Percentiles rank a stretch among this genome's conserved stretches.
These are phyloP conservation scores for Geotrypetes seraphini DNA, from an alignment of 2,797 vertebrate genomes.

Conservation along the genomic window DNA sequence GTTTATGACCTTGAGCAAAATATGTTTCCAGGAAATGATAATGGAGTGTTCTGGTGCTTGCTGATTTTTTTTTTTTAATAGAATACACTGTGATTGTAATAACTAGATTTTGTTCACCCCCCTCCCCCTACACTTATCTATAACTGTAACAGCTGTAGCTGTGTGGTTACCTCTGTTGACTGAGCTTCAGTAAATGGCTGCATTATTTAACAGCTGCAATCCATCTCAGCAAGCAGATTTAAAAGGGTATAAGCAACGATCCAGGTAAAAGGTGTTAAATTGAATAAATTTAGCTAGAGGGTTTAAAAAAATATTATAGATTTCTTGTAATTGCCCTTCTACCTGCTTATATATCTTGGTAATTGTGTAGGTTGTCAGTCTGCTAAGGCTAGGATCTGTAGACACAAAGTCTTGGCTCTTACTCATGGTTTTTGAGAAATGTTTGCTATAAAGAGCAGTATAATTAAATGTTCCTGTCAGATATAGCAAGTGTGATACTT, in stretches of 20 bases:
- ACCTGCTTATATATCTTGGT: no score
- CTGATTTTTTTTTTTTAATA: neutral
- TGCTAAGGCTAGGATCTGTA: no score
- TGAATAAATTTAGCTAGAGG: no score
- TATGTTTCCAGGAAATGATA: slow-evolving; percentile 9
- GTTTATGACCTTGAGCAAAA: neutral
- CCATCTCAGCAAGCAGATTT: neutral
- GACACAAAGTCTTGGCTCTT: no score
- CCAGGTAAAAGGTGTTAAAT: no score
- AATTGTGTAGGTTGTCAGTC: no score
- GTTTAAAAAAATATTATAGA: no score
- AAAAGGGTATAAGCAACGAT: neutral
- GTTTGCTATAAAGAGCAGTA: neutral
- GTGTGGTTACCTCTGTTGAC: no score
- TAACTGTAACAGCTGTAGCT: neutral
- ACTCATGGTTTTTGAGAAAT: slow-evolving; percentile 17
- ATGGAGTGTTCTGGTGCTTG: slow-evolving; percentile 1
- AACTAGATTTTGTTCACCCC: neutral
- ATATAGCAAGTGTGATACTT: slow-evolving; percentile 5
- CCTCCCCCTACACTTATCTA: neutral
- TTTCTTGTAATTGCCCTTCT: no score
- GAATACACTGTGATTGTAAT: neutral
- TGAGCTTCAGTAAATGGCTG: no score
- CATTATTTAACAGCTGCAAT: no score
- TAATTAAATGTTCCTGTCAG: slow-evolving; percentile 6